A percentile compares a stretch with the other conserved stretches of the same genome.
These are phyloP conservation scores for Neodiprion fabricii DNA, from an alignment of 1,140 invertebrate species.

Conservation along the genomic window DNA sequence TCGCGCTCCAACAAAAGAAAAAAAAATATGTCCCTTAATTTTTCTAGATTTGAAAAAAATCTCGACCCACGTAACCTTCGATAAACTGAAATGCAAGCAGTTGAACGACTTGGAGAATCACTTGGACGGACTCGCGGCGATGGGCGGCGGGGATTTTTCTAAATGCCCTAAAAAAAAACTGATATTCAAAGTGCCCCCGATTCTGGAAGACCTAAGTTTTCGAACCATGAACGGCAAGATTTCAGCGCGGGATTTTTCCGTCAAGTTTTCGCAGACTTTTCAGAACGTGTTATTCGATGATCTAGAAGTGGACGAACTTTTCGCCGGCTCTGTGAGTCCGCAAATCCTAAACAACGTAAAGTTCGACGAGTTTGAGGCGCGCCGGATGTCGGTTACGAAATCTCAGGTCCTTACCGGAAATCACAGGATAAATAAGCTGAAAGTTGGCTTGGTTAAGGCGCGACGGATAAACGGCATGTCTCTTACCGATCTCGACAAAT, in stretches of 20 bases:
- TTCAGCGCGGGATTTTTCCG: conserved; percentile 24
- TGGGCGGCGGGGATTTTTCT: neutral
- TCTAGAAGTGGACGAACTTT: conserved; percentile 33
- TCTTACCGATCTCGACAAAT: conserved; percentile 25
- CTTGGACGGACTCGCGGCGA: conserved; percentile 9
- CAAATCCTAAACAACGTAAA: conserved; percentile 34
- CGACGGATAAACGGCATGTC: conserved; percentile 37
- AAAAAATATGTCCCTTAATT: neutral
- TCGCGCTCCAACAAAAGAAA: neutral
- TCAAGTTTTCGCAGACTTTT: conserved; percentile 30
- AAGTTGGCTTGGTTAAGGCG: conserved; percentile 27
- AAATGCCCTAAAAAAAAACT: conserved; percentile 35
- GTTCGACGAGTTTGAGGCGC: conserved; percentile 31
- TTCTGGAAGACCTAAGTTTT: conserved; percentile 36
- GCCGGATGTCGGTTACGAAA: conserved; percentile 28
- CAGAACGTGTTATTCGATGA: conserved; percentile 28
- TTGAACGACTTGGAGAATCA: conserved; percentile 27
- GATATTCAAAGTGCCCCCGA: conserved; percentile 32
- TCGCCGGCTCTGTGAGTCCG: conserved; percentile 30
- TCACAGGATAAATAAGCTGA: conserved; percentile 32
- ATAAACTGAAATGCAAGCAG: conserved; percentile 30
- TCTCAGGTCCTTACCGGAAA: conserved; percentile 35
- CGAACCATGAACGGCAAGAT: conserved; percentile 36
- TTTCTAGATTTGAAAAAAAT: conserved; percentile 46
- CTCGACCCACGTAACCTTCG: conserved; percentile 36